These are phyloP conservation scores for Amyelois transitella DNA, from an alignment of 1,140 invertebrate genomes.

Conservation along the genomic window DNA sequence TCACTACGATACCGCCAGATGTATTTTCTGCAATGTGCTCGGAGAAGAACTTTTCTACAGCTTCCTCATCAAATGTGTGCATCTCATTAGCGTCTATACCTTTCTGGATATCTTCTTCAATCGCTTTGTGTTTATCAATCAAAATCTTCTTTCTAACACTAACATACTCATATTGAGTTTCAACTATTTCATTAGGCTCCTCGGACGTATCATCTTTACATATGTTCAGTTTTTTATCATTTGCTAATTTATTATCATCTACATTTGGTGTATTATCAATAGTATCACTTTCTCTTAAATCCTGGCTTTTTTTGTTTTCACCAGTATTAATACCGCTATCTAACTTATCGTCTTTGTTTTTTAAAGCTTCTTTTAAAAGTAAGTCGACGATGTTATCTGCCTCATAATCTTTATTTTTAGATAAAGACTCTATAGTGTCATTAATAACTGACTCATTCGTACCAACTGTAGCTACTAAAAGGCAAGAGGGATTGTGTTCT, in stretches of 20 bases:
- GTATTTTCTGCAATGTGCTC: conserved; percentile 37
- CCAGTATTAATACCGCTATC: conserved; percentile 22
- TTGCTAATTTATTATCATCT: not conserved
- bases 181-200: conserved; percentile 35
- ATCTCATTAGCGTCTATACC: conserved; percentile 2
- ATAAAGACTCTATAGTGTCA: conserved; percentile 35
- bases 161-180: conserved; percentile 26
- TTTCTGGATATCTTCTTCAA: not conserved
- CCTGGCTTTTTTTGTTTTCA: conserved; percentile 16
- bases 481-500: conserved; percentile 31
- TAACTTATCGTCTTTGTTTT: conserved; percentile 9
- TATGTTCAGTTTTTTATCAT: not conserved
- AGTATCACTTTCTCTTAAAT: conserved; percentile 14
- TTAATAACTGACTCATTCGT: conserved; percentile 45
- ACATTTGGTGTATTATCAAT: conserved; percentile 19
- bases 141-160: conserved; percentile 12
- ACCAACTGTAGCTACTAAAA: conserved; percentile 39
- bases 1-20: conserved; percentile 28
- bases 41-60: conserved; percentile 44
- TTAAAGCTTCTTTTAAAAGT: conserved; percentile 44
- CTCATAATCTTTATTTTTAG: conserved; percentile 33
- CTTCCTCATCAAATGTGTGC: conserved; percentile 15
- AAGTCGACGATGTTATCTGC: conserved; percentile 43
- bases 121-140: conserved; percentile 6
- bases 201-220: conserved; percentile 14